Evolutionary conservation across 1,140 invertebrate genomes (phyloP).

Genomic region (Drosophila biarmipes): DNA sequence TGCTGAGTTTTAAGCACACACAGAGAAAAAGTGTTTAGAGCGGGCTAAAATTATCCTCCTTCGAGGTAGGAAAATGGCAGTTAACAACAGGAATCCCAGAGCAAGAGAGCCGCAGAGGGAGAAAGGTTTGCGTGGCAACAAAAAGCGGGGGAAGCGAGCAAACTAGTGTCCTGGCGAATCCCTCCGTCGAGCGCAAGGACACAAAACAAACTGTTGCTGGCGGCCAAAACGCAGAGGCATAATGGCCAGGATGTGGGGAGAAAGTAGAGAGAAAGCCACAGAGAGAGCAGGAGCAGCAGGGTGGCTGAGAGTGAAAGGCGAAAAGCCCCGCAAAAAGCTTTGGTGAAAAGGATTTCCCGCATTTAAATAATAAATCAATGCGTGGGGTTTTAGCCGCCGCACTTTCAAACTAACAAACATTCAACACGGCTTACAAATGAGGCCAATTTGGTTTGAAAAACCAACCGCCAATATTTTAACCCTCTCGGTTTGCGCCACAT

Average conservation of each 20-base stretch:
- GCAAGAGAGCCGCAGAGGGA: slow-evolving; percentile 10
- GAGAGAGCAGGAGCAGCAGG: neutral
- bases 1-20: neutral
- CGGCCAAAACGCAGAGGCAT: slow-evolving; percentile 8
- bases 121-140: slow-evolving; percentile 20
- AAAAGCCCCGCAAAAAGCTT: slow-evolving; percentile 60
- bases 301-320: slow-evolving; percentile 2
- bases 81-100: neutral
- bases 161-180: slow-evolving; percentile 44
- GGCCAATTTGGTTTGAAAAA: slow-evolving; percentile 40
- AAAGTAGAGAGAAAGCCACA: slow-evolving; percentile 4
- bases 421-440: slow-evolving; percentile 36
- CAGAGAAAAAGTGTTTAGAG: neutral
- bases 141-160: slow-evolving; percentile 14
- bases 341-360: slow-evolving; percentile 61
- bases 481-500: slow-evolving; percentile 1
- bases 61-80: slow-evolving; percentile 7
- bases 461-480: slow-evolving; percentile 21
- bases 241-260: slow-evolving; percentile 30
- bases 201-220: slow-evolving; percentile 77
- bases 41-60: slow-evolving; percentile 10
- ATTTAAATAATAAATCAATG: slow-evolving; percentile 76
- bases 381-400: slow-evolving; percentile 20
- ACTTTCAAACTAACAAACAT: slow-evolving; percentile 4
- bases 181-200: slow-evolving; percentile 62